phyloP scores from a whole-genome alignment of 2,113 vertebrate genomes.

The Passer montanus region DNA sequence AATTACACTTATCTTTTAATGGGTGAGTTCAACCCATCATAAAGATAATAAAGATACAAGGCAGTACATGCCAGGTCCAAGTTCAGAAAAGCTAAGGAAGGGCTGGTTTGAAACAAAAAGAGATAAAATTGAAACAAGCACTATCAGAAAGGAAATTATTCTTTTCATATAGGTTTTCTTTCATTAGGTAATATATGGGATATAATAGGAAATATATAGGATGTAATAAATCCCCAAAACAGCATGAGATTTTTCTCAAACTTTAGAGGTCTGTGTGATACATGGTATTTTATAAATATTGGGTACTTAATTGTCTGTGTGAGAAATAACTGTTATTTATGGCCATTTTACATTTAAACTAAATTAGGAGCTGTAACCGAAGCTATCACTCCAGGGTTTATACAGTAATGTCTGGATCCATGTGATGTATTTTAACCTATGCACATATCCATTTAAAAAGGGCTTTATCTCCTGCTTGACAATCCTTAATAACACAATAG shows the following conservation, averaged over 20 bases:
- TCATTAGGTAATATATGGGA: constrained; percentile 3
- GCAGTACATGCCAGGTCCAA: background rate
- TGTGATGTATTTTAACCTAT: constrained; percentile 32
- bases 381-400: constrained; percentile 5
- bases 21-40: background rate
- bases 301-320: constrained; percentile 41
- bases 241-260: background rate
- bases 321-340: constrained; percentile 49
- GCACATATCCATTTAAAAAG: constrained; percentile 20
- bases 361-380: constrained; percentile 12
- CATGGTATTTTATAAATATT: constrained; percentile 35
- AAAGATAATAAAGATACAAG: background rate
- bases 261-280: background rate
- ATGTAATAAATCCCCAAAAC: constrained; percentile 22
- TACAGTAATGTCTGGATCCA: background rate
- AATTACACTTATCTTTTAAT: background rate
- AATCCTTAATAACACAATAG: constrained; percentile 29
- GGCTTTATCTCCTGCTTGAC: constrained; percentile 30
- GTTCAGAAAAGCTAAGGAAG: background rate
- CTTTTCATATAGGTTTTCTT: constrained; percentile 10
- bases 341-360: constrained; percentile 16
- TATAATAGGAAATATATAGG: background rate
- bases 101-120: background rate
- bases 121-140: background rate
- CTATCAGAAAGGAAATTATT: background rate